Base-by-base conservation (phyloP, 2,113 vertebrate genomes). In the Stercorarius parasiticus region DNA sequence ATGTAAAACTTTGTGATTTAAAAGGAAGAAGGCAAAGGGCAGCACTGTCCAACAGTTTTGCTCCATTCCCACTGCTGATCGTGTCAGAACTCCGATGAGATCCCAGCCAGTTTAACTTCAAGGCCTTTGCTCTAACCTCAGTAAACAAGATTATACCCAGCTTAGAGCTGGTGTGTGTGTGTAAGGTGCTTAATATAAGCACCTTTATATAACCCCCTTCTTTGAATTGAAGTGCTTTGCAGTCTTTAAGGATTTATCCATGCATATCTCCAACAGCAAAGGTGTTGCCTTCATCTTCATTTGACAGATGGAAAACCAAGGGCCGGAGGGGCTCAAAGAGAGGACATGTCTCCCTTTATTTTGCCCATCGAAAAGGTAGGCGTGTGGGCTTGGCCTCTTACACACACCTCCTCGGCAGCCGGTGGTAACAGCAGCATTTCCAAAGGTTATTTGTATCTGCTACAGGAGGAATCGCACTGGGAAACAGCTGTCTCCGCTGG, bases 171-270 rank as follows among this genome's bases (percentile, higher is more conserved):
- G 30, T 59, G 74, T 80, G 74, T 91, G 78, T 94, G 90, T 69
- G 90, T 82, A 95, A 97, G 66, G 84, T 97, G 89, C 94, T 96
- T 97, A 96, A 77, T 70, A n/a, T 97, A 97, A 97, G 96, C 88
- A 95, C 93, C 96, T 97, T 95, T 97, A 93, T 86, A 73, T 91
- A 97, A 95, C 86, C 49, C 70, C 45, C 32, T 83, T 58, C 84
- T 70, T 47, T 38, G 77, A 91, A 76, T 27, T 69, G 43, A n/a
- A 87, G 42, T n/a, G 77, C 81, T 90, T 88, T 80, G 62, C 71
- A 78, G 55, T 64, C 64, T 88, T 86, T 67, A 81, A 92, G 55
- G 82, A 86, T 93, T 97, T 92, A 86, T 61, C 72, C 76, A 55
- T 21, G 38, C 45, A 17, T 36, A 72, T 62, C 88, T 95, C 71